Evolutionary conservation across 2,797 vertebrate genomes (phyloP).

Genomic region (Galago senegalensis): DNA sequence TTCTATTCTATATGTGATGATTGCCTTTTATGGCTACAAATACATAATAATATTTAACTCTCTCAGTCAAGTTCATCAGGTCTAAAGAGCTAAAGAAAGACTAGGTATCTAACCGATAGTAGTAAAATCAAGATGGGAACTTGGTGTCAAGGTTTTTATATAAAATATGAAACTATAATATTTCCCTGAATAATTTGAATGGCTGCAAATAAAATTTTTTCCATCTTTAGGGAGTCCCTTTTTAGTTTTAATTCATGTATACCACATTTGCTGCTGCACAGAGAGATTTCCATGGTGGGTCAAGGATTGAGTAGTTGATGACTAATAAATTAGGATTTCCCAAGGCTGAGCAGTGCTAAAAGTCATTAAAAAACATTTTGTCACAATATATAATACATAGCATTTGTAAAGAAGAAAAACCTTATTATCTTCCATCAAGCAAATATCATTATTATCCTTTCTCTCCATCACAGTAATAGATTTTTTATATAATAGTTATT

Average conservation of each 20-base stretch:
- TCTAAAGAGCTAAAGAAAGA: not conserved
- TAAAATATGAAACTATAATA: not conserved
- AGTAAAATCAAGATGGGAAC: not conserved
- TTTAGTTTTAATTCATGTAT: not conserved
- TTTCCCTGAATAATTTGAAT: not conserved
- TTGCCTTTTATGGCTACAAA: not conserved
- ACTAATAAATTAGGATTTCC: not conserved
- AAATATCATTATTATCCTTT: conserved; percentile 22
- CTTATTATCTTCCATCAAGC: not conserved
- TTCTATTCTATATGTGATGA: not conserved
- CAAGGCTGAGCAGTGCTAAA: not conserved
- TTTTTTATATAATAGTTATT: not conserved
- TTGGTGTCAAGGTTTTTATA: not conserved
- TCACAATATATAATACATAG: not conserved
- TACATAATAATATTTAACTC: not conserved
- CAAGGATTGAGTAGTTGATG: not conserved
- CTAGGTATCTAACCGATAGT: not conserved
- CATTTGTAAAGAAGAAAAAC: not conserved
- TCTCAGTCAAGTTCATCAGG: not conserved
- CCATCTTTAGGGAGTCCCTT: not conserved
- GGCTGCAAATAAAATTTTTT: not conserved
- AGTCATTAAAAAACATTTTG: not conserved
- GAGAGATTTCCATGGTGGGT: not conserved
- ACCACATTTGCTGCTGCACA: not conserved
- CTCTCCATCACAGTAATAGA: not conserved